Evolutionary conservation across 2,113 vertebrate species (phyloP).

Genomic region (Tragelaphus scriptus): DNA sequence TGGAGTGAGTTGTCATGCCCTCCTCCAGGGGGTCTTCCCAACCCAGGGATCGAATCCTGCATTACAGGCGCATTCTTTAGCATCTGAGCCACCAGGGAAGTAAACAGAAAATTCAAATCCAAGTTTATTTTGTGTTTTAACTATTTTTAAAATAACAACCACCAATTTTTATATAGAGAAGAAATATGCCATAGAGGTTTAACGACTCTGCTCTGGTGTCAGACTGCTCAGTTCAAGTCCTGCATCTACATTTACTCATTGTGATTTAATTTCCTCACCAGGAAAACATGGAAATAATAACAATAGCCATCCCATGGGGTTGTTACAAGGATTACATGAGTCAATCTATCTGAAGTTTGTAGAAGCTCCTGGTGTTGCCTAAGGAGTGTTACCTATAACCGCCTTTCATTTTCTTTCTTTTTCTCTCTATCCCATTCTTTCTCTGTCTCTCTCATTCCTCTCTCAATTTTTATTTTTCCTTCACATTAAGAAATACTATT

Average conservation of each 20-base stretch:
- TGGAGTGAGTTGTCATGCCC: not conserved
- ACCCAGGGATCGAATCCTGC: not conserved
- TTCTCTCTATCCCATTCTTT: too few species aligned
- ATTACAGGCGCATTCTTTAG: not conserved
- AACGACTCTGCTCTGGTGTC: not conserved
- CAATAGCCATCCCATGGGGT: not conserved
- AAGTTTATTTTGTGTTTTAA: not conserved
- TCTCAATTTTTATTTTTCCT: not conserved
- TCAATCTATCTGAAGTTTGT: not conserved
- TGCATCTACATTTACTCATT: not conserved
- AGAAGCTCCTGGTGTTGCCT: not conserved
- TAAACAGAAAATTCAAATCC: not conserved
- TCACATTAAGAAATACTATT: conserved; percentile 16
- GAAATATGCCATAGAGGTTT: not conserved
- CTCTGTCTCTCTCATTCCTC: not conserved
- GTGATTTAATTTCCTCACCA: not conserved
- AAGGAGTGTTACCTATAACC: not conserved
- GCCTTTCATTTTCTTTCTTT: not conserved
- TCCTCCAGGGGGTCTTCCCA: not conserved
- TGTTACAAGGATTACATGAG: not conserved
- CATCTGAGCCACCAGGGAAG: not conserved
- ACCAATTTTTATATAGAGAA: not conserved
- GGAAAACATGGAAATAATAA: not conserved
- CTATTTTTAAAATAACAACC: conserved; percentile 6
- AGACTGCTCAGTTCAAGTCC: not conserved